Evolutionary conservation across 2,797 vertebrate species (phyloP).

Genomic region (Danionella dracula): DNA sequence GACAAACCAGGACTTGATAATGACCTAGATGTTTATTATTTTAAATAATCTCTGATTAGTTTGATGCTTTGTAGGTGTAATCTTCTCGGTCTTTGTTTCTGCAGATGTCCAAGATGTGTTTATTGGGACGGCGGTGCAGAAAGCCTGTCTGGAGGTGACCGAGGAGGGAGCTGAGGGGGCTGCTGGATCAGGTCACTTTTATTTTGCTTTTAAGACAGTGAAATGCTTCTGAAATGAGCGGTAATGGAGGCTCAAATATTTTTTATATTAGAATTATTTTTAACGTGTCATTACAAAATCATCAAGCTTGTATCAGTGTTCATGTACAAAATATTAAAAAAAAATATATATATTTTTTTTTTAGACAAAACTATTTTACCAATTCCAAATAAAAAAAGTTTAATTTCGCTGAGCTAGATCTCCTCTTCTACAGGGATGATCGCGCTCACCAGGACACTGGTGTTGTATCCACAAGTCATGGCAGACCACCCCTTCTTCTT

Average conservation of each 20-base stretch:
- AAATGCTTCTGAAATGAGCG: no score
- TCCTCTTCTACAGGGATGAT: slow-evolving; percentile 81
- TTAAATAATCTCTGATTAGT: no score
- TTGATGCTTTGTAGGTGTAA: no score
- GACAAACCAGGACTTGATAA: no score
- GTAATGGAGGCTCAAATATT: no score
- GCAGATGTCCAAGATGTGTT: slow-evolving; percentile 80
- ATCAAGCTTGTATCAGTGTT: no score
- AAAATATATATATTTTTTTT: not conserved
- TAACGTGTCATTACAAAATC: no score
- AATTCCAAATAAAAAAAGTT: not conserved
- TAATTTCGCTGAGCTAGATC: not conserved
- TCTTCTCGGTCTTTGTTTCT: not conserved
- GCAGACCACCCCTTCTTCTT: slow-evolving; percentile 98
- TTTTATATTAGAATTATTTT: no score
- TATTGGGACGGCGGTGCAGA: slow-evolving; percentile 89
- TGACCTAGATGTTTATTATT: no score
- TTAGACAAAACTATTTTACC: no score
- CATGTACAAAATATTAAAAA: no score
- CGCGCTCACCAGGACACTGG: slow-evolving; percentile 88
- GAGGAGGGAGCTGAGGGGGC: slow-evolving; percentile 96
- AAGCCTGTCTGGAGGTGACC: slow-evolving; percentile 91
- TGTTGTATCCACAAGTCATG: slow-evolving; percentile 94
- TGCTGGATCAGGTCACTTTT: slow-evolving; percentile 78
- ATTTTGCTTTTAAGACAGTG: no score